A percentile compares a stretch with the other conserved stretches of the same genome.
Conservation (phyloP, 2,113 vertebrate species). For the Neogale vison region DNA sequence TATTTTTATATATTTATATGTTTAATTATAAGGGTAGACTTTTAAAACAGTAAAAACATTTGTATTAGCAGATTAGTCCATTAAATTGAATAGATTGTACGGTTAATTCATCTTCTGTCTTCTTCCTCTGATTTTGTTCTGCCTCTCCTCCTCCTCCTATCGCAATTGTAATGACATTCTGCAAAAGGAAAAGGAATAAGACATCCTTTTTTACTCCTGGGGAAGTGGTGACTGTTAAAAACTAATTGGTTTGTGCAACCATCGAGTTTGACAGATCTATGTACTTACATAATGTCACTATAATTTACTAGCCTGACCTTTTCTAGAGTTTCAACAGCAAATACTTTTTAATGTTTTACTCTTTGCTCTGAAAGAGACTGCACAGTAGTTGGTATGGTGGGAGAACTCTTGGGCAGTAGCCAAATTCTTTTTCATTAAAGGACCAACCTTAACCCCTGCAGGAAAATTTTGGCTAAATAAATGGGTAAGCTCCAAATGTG, state of each 20-base stretch:
- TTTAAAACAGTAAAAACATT: constrained; percentile 41
- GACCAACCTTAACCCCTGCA: neutral
- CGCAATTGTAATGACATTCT: neutral
- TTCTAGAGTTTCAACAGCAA: constrained; percentile 9
- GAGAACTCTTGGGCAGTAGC: neutral
- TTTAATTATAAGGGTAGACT: constrained; percentile 11
- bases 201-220: neutral
- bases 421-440: constrained; percentile 37
- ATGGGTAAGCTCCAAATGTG: constrained; percentile 1
- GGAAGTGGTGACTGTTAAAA: neutral
- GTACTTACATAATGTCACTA: neutral
- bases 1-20: neutral
- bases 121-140: constrained; percentile 14
- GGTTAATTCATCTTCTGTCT: neutral
- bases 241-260: neutral
- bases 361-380: neutral
- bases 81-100: neutral
- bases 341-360: neutral
- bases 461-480: constrained; percentile 28
- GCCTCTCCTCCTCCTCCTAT: neutral
- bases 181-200: neutral
- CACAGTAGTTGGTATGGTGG: neutral
- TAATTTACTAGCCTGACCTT: neutral
- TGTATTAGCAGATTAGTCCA: neutral
- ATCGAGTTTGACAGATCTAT: neutral